Evolutionary conservation across 1,140 invertebrate genomes (phyloP).

Genomic region (Varroa destructor): DNA sequence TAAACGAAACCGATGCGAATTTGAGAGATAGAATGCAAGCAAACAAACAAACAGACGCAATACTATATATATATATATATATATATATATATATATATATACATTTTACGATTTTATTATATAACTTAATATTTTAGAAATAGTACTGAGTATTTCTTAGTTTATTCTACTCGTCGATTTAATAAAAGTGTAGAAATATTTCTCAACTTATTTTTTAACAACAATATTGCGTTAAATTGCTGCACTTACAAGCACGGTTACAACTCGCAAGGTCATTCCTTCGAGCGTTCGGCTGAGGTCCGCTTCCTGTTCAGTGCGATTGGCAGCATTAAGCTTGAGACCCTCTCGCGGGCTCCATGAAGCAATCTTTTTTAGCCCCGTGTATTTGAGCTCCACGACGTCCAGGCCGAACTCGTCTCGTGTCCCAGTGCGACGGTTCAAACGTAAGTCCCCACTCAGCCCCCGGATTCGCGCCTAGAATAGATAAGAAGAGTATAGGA

Average conservation of each 20-base stretch:
- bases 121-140: too few species aligned
- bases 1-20: too few species aligned
- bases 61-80: too few species aligned
- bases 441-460: conserved; percentile 76
- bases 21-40: too few species aligned
- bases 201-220: too few species aligned
- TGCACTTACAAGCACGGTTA: conserved; percentile 30
- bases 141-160: too few species aligned
- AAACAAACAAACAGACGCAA: too few species aligned
- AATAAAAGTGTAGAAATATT: too few species aligned
- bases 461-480: conserved; percentile 71
- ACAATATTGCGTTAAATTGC: too few species aligned
- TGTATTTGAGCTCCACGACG: conserved; percentile 66
- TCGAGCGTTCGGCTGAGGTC: background rate
- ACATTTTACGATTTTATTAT: too few species aligned
- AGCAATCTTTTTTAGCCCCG: conserved; percentile 36
- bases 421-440: conserved; percentile 81
- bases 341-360: background rate
- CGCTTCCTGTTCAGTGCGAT: conserved; percentile 4
- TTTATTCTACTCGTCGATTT: too few species aligned
- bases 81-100: too few species aligned
- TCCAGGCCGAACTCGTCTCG: conserved; percentile 74
- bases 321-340: conserved; percentile 11
- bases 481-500: background rate
- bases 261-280: conserved; percentile 1